Evolutionary conservation across 2,888 invertebrate species (phyloP).

Genomic region (Mamestra brassicae): DNA sequence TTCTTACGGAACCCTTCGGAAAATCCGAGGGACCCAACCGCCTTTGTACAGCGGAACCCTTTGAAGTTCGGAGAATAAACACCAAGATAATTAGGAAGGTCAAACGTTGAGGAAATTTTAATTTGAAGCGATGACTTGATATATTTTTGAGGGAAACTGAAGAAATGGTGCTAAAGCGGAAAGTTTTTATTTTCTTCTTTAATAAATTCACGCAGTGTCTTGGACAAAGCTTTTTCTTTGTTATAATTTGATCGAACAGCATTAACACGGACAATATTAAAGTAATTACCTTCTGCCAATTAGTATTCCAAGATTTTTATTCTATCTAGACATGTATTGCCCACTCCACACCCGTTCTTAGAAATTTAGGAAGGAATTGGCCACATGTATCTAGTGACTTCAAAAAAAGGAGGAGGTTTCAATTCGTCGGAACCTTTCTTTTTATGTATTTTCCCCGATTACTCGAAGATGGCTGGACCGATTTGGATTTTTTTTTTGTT

Average conservation of each 20-base stretch:
- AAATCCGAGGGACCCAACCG: conserved; percentile 33
- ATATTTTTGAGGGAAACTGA: conserved; percentile 15
- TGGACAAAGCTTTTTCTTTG: neutral
- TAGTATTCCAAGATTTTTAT: too few relatives aligned
- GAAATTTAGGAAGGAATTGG: too few relatives aligned
- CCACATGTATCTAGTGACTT: too few relatives aligned
- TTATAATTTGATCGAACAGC: neutral
- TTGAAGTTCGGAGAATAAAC: conserved; percentile 50
- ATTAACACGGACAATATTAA: too few relatives aligned
- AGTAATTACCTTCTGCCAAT: too few relatives aligned
- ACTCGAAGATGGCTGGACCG: too few relatives aligned
- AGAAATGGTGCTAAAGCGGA: conserved; percentile 9
- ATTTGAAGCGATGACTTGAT: conserved; percentile 46
- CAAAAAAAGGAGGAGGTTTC: too few relatives aligned
- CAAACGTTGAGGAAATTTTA: conserved; percentile 44
- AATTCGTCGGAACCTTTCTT: too few relatives aligned
- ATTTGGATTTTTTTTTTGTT: too few relatives aligned
- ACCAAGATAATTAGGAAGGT: conserved; percentile 52
- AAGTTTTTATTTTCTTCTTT: conserved; percentile 27
- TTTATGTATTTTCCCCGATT: too few relatives aligned
- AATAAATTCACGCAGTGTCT: conserved; percentile 7
- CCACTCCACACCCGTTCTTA: too few relatives aligned
- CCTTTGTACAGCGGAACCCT: conserved; percentile 46
- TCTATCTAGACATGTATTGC: too few relatives aligned
- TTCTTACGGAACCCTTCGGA: conserved; percentile 44